A percentile compares a stretch with the other conserved stretches of the same genome.
Evolutionary conservation across 2,113 vertebrate species (phyloP).

Genomic region (Phaethornis superciliosus): DNA sequence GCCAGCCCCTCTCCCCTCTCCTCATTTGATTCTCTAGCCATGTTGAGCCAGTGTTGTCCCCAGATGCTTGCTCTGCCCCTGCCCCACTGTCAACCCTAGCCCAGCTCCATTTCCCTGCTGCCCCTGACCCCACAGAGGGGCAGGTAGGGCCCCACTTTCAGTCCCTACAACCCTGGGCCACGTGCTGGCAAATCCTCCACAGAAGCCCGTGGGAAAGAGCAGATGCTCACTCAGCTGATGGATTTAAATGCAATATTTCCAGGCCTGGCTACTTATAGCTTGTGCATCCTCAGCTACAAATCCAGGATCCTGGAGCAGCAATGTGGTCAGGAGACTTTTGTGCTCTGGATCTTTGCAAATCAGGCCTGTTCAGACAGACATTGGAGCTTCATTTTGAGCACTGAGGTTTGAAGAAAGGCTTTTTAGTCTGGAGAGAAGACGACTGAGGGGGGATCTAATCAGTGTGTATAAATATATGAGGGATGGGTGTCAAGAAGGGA

Average conservation of each 20-base stretch:
- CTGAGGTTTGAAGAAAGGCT: neutral
- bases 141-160: rapidly evolving
- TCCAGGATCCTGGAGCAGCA: rapidly evolving
- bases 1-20: neutral
- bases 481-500: no score
- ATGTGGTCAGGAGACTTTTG: neutral
- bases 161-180: neutral
- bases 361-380: neutral
- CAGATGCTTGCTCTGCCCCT: neutral
- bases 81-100: neutral
- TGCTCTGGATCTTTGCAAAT: neutral
- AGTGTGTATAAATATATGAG: no score
- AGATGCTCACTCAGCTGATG: rapidly evolving
- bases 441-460: no score
- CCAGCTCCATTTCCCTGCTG: neutral
- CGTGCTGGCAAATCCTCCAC: neutral
- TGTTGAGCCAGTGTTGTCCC: rapidly evolving
- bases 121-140: rapidly evolving
- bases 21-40: neutral
- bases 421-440: no score
- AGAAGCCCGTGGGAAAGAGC: rapidly evolving
- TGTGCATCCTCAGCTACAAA: rapidly evolving
- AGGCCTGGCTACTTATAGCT: neutral
- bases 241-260: neutral
- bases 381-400: rapidly evolving